These are phyloP conservation scores for Episyrphus balteatus DNA, from an alignment of 1,140 invertebrate species.

Conservation along the genomic window DNA sequence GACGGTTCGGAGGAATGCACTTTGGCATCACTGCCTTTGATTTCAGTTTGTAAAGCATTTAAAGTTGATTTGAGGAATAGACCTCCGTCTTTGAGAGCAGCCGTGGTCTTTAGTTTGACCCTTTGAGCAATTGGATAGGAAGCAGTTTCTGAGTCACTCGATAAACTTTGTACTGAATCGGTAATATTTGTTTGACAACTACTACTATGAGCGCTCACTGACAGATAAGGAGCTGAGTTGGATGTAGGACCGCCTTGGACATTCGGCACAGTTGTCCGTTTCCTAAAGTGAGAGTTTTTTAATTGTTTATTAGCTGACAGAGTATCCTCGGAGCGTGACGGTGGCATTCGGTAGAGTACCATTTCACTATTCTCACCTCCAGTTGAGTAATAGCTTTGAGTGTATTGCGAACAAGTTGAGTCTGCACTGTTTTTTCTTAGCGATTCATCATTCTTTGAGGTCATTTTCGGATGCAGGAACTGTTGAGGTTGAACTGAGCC, in stretches of 20 bases:
- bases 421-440: slow-evolving; percentile 52
- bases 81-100: slow-evolving; percentile 36
- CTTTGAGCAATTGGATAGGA: slow-evolving; percentile 34
- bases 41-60: slow-evolving; percentile 23
- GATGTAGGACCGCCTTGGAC: slow-evolving; percentile 13
- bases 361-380: slow-evolving; percentile 11
- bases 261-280: slow-evolving; percentile 40
- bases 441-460: slow-evolving; percentile 39
- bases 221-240: slow-evolving; percentile 28
- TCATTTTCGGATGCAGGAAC: slow-evolving; percentile 41
- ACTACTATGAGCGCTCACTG: slow-evolving; percentile 44
- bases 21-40: slow-evolving; percentile 7
- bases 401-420: slow-evolving; percentile 33
- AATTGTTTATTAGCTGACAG: slow-evolving; percentile 40
- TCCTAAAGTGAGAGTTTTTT: slow-evolving; percentile 18
- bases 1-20: slow-evolving; percentile 6
- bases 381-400: slow-evolving; percentile 29
- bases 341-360: slow-evolving; percentile 44
- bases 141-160: slow-evolving; percentile 49
- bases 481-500: slow-evolving; percentile 38
- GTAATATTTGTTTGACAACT: slow-evolving; percentile 38
- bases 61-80: slow-evolving; percentile 37
- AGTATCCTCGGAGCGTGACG: slow-evolving; percentile 66
- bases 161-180: slow-evolving; percentile 49
- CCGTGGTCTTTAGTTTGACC: slow-evolving; percentile 26